Conservation (phyloP, 2,797 vertebrate genomes). For the Peromyscus attwateri region DNA sequence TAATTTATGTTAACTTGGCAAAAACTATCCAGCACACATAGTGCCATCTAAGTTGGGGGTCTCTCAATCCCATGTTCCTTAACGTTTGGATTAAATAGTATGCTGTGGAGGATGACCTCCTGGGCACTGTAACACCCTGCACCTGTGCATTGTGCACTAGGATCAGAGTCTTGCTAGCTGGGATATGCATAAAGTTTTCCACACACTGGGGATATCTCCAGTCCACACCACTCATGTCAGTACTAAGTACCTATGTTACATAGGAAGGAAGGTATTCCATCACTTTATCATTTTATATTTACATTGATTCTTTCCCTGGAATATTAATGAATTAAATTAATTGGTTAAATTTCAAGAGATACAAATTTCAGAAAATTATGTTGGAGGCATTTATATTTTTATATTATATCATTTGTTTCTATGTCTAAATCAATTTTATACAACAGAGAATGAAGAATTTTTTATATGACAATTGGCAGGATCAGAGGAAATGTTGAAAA, state of each 20-base stretch:
- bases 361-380: background rate
- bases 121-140: too few species aligned
- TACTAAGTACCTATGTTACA: background rate
- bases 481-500: background rate
- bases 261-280: too few species aligned
- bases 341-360: background rate
- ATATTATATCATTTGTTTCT: background rate
- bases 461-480: background rate
- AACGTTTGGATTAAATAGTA: background rate
- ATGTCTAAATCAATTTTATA: background rate
- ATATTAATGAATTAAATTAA: background rate
- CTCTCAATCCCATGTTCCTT: rapidly evolving
- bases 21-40: background rate
- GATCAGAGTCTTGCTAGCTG: rapidly evolving
- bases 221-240: background rate
- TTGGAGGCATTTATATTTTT: background rate
- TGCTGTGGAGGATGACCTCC: background rate
- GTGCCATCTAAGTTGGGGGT: too few species aligned
- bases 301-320: background rate
- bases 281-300: background rate
- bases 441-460: background rate
- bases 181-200: background rate
- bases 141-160: rapidly evolving
- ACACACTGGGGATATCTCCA: background rate
- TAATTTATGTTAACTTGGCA: background rate